These are phyloP conservation scores for human (Homo sapiens) DNA, from an alignment of 2,113 vertebrate genomes.

Conservation along the genomic window GRCh38 chr17:77618501-77619000, in stretches of 20 bases:
- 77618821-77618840: fast-evolving
- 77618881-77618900: background rate
- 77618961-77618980: fast-evolving
- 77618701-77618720: background rate
- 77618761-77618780: background rate
- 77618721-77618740: background rate
- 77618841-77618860: fast-evolving
- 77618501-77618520: background rate
- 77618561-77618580: background rate
- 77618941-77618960: fast-evolving
- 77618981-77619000: background rate
- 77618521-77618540: background rate
- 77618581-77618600: background rate
- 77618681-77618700: background rate
- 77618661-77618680: background rate
- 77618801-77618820: background rate
- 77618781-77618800: fast-evolving
- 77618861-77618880: fast-evolving
- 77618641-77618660: background rate
- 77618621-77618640: background rate
- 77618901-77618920: fast-evolving
- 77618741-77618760: background rate
- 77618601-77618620: background rate
- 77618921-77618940: background rate
- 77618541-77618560: background rate